Percentiles rank a stretch among this genome's conserved stretches.
phyloP scores from a whole-genome alignment of 2,797 vertebrate species.

The Netta rufina region DNA sequence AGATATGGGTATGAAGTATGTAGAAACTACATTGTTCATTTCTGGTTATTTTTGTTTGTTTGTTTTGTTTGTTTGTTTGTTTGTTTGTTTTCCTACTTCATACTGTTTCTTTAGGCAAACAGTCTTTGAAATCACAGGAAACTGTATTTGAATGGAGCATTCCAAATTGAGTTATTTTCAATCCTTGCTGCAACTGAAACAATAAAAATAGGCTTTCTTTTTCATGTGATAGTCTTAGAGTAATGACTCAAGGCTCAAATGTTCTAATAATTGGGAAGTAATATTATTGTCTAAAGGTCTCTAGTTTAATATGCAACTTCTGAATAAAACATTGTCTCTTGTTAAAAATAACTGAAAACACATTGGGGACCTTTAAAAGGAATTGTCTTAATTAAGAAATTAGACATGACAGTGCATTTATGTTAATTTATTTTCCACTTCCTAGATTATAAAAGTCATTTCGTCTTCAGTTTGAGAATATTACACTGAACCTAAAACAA shows the following conservation, averaged over 20 bases:
- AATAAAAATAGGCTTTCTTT: neutral
- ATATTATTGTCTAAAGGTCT: neutral
- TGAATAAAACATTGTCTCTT: neutral
- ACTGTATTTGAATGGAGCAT: neutral
- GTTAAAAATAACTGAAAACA: conserved; percentile 54
- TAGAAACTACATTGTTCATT: neutral
- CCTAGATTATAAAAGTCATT: neutral
- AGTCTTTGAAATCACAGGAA: neutral
- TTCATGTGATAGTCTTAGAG: neutral
- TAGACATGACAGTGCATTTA: neutral
- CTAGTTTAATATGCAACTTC: neutral
- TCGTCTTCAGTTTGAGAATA: neutral
- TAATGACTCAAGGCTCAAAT: neutral
- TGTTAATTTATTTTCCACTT: conserved; percentile 19
- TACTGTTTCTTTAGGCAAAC: neutral
- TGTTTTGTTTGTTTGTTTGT: neutral
- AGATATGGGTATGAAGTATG: neutral
- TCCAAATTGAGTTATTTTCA: neutral
- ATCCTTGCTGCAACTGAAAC: neutral
- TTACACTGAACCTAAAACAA: neutral
- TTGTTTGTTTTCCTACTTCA: neutral
- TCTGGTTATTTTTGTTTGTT: neutral
- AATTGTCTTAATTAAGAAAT: conserved; percentile 56
- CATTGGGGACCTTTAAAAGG: conserved; percentile 3
- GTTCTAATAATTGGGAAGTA: neutral